Evolutionary conservation across 2,797 vertebrate genomes (phyloP).

Genomic region (Etheostoma nigrum): DNA sequence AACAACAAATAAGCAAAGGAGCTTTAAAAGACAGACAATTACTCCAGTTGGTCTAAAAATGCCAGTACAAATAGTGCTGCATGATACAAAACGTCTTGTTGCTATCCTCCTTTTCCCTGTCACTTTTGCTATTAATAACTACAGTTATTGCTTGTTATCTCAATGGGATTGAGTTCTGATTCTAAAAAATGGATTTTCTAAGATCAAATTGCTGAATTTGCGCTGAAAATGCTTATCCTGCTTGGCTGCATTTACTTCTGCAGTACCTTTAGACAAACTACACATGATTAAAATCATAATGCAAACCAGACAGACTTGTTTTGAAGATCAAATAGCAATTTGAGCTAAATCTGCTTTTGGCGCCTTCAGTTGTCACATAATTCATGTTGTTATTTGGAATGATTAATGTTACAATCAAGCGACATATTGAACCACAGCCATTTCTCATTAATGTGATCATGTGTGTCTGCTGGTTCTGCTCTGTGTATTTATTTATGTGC

Average conservation of each 20-base stretch:
- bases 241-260: slow-evolving; percentile 31
- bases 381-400: slow-evolving; percentile 48
- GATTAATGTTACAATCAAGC: slow-evolving; percentile 63
- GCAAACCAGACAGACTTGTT: slow-evolving; percentile 36
- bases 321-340: slow-evolving; percentile 54
- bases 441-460: slow-evolving; percentile 51
- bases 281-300: slow-evolving; percentile 37
- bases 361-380: slow-evolving; percentile 42
- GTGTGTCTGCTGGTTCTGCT: slow-evolving; percentile 35
- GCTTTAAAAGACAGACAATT: slow-evolving; percentile 9
- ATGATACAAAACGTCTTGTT: slow-evolving; percentile 8
- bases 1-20: neutral
- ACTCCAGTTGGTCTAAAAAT: slow-evolving; percentile 19
- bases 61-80: slow-evolving; percentile 14
- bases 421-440: slow-evolving; percentile 51
- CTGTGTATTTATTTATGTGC: slow-evolving; percentile 38
- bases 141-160: slow-evolving; percentile 13
- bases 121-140: slow-evolving; percentile 24
- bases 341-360: slow-evolving; percentile 30
- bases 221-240: slow-evolving; percentile 22
- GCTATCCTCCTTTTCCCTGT: neutral
- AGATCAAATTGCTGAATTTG: slow-evolving; percentile 38
- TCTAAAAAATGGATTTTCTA: slow-evolving; percentile 37
- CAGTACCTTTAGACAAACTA: slow-evolving; percentile 25
- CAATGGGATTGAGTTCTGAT: slow-evolving; percentile 18